A percentile compares a stretch with the other conserved stretches of the same genome.
Evolutionary conservation across 2,888 invertebrate species (phyloP).

Genomic region (Caenorhabditis uteleia): DNA sequence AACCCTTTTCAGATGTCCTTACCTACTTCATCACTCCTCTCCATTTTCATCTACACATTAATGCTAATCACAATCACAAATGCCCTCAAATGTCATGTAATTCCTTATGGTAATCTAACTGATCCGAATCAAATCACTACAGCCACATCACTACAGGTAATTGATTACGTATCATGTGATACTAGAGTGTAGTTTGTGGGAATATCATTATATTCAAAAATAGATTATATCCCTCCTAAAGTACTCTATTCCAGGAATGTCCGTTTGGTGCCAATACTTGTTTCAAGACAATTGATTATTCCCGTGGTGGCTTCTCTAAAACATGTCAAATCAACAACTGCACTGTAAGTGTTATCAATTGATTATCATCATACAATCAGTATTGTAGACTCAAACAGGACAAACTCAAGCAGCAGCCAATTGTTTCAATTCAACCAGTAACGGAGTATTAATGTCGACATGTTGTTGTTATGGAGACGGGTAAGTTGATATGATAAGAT

Average conservation of each 20-base stretch:
- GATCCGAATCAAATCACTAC: constrained; percentile 31
- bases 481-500: constrained; percentile 5
- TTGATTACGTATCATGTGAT: too few species aligned
- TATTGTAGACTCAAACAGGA: constrained; percentile 21
- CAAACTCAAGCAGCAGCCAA: constrained; percentile 29
- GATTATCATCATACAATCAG: neutral
- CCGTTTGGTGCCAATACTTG: constrained; percentile 36
- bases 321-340: constrained; percentile 39
- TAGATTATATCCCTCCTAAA: neutral
- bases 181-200: too few species aligned
- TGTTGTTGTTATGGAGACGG: constrained; percentile 42
- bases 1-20: neutral
- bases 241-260: constrained; percentile 17
- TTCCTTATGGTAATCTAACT: constrained; percentile 14
- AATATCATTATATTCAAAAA: neutral
- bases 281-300: constrained; percentile 34
- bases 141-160: constrained; percentile 27
- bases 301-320: constrained; percentile 27
- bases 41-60: constrained; percentile 2
- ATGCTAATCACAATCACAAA: constrained; percentile 1
- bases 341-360: constrained; percentile 11
- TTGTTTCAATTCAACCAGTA: constrained; percentile 27
- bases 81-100: constrained; percentile 27
- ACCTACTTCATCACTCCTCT: neutral
- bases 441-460: constrained; percentile 9